phyloP scores from a whole-genome alignment of 2,113 vertebrate genomes.

The Nanorana parkeri region DNA sequence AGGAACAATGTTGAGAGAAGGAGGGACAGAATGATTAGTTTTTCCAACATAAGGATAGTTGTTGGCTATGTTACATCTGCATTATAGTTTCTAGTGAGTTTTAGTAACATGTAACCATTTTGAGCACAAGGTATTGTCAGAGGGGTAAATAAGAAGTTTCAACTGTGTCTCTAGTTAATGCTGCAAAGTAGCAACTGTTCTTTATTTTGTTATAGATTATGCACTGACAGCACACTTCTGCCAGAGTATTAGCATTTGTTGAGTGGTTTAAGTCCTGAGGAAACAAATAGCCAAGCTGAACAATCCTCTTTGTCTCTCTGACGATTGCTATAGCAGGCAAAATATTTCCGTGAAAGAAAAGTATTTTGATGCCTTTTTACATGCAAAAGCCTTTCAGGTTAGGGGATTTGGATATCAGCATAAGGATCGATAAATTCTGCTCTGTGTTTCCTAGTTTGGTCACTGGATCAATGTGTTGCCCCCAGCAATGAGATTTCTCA shows the following conservation, averaged over 20 bases:
- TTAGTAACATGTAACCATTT: too few species aligned
- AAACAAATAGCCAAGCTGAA: neutral
- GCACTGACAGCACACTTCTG: neutral
- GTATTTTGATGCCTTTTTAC: slow-evolving; percentile 41
- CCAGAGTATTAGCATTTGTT: neutral
- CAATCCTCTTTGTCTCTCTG: slow-evolving; percentile 7
- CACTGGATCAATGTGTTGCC: slow-evolving; percentile 46
- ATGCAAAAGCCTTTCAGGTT: slow-evolving; percentile 38
- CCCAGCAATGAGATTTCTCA: slow-evolving; percentile 24
- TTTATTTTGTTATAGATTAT: neutral
- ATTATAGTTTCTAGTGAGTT: too few species aligned
- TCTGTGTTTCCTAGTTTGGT: slow-evolving; percentile 45
- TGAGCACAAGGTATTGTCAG: too few species aligned
- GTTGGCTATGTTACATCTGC: too few species aligned
- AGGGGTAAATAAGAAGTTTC: too few species aligned
- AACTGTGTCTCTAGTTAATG: too few species aligned
- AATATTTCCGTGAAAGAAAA: slow-evolving; percentile 19
- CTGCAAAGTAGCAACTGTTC: neutral
- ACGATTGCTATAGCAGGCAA: slow-evolving; percentile 8
- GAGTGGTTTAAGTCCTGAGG: neutral
- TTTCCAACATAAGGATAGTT: too few species aligned
- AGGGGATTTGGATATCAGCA: slow-evolving; percentile 45
- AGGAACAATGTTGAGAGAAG: too few species aligned
- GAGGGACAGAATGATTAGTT: too few species aligned
- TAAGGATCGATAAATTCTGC: slow-evolving; percentile 40